Conservation (phyloP, 92 coral and sea anemone genomes). For the Paramuricea clavata region DNA sequence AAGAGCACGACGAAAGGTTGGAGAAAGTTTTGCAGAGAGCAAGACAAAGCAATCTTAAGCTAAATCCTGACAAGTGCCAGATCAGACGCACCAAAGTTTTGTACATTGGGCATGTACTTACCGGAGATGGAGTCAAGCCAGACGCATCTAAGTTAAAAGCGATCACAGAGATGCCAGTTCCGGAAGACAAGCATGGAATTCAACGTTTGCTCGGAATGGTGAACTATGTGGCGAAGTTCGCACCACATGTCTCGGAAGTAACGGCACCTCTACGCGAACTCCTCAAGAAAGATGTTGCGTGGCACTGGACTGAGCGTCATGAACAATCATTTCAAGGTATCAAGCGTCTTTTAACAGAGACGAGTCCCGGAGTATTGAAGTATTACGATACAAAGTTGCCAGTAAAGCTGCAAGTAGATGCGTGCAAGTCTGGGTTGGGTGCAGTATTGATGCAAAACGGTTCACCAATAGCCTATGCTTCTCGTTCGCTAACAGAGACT, state of each 20-base stretch:
- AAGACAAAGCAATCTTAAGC: conserved; percentile 48
- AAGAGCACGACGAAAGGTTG: neutral
- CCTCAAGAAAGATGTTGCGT: too few species aligned
- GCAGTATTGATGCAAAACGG: too few species aligned
- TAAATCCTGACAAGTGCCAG: too few species aligned
- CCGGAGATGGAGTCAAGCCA: conserved; percentile 57
- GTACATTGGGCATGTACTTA: conserved; percentile 64
- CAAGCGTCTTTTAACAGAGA: conserved; percentile 47
- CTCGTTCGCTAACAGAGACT: conserved; percentile 44
- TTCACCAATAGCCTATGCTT: conserved; percentile 61
- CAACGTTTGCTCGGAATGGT: too few species aligned
- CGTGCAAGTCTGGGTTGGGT: conserved; percentile 59
- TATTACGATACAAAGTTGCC: conserved; percentile 43
- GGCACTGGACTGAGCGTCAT: conserved; percentile 33
- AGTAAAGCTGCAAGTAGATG: conserved; percentile 52
- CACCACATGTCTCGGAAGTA: too few species aligned
- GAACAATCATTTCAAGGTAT: conserved; percentile 43
- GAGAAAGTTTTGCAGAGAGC: conserved; percentile 37
- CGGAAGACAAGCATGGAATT: conserved; percentile 53
- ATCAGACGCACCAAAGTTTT: too few species aligned
- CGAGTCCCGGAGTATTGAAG: conserved; percentile 45
- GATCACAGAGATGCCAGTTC: conserved; percentile 36
- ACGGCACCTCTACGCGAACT: too few species aligned
- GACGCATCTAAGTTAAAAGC: conserved; percentile 60
- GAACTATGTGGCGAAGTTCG: too few species aligned